Percentiles rank a stretch among this genome's conserved stretches.
Evolutionary conservation across 2,888 invertebrate genomes (phyloP).

Genomic region (Thereva unica): DNA sequence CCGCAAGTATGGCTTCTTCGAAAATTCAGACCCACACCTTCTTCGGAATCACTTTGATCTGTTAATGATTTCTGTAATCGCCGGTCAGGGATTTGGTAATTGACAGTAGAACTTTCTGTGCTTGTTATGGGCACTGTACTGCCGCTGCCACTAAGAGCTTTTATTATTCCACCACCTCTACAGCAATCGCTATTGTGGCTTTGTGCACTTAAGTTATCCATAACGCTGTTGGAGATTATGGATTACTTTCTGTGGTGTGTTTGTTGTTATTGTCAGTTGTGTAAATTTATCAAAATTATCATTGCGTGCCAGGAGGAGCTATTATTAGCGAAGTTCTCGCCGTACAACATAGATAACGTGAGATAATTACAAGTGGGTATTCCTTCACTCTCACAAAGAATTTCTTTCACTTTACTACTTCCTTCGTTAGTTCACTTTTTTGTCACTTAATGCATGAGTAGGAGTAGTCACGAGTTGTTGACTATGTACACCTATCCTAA

Average conservation of each 20-base stretch:
- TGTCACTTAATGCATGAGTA: too few species aligned
- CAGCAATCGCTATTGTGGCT: background rate
- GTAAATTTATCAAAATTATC: background rate
- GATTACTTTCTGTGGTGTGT: conserved; percentile 5
- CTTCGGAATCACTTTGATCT: conserved; percentile 17
- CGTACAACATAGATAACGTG: background rate
- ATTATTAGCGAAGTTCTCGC: background rate
- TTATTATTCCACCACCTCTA: background rate
- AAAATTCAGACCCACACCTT: conserved; percentile 47
- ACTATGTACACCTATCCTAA: too few species aligned
- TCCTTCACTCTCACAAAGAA: too few species aligned
- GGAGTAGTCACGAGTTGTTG: too few species aligned
- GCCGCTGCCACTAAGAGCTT: background rate
- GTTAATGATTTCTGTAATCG: conserved; percentile 8
- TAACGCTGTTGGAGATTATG: background rate
- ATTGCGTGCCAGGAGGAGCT: conserved; percentile 4
- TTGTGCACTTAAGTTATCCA: conserved; percentile 12
- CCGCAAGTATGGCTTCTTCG: conserved; percentile 53
- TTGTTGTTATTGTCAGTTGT: conserved; percentile 1
- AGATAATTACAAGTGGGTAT: background rate
- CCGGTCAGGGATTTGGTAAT: background rate
- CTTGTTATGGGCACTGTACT: background rate
- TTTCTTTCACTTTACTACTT: too few species aligned
- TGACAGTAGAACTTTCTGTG: background rate
- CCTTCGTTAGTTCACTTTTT: too few species aligned